Base-by-base conservation (phyloP, 2,113 vertebrate genomes). In the Megaleporinus macrocephalus region DNA sequence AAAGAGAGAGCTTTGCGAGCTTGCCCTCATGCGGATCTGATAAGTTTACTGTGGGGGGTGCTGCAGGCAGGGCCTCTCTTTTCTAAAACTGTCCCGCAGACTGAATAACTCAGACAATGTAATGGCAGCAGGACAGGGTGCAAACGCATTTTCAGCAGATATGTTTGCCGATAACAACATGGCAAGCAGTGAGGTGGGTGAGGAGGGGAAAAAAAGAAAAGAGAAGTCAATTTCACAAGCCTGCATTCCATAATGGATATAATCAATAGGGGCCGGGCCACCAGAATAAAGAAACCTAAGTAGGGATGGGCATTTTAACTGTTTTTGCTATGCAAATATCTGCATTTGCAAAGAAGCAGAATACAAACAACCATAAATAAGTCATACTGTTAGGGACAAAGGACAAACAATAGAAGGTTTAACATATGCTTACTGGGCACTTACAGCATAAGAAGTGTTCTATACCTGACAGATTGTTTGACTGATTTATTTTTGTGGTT, bases 11-110 rank as follows among this genome's bases (percentile, higher is more conserved):
- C 59, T 22, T 55, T 55, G 53, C 53, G 2, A 22, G 57, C 72
- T 84, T 83, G 59, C 75, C 81, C 81, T 85, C 84, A 10, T 70
- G 62, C 76, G 41, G 74, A 77, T 81, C 73, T 85, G 87, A 85
- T 77, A 75, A 70, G 80, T 73, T 83, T 77, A 78, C 84, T 41
- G 78, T 33, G 73, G 84, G 78, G 30, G 84, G 57, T 36, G 24
- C 55, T 41, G 47, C 82, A 44, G 73, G 44, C 22, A 80, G 81
- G 61, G 65, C 69, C 47, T 44, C 66, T 68, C 73, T 49, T 62
- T 30, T 44, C 26, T 41, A 68, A 82, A 78, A 27, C 36, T 53
- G 44, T 83, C 78, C 59, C 70, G 36, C 68, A 76, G 81, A 83
- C 61, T 68, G 81, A 76, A 80, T 76, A 80, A 76, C 77, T 57